Conservation (phyloP, 2,113 vertebrate genomes). For the Hyaena hyaena region DNA sequence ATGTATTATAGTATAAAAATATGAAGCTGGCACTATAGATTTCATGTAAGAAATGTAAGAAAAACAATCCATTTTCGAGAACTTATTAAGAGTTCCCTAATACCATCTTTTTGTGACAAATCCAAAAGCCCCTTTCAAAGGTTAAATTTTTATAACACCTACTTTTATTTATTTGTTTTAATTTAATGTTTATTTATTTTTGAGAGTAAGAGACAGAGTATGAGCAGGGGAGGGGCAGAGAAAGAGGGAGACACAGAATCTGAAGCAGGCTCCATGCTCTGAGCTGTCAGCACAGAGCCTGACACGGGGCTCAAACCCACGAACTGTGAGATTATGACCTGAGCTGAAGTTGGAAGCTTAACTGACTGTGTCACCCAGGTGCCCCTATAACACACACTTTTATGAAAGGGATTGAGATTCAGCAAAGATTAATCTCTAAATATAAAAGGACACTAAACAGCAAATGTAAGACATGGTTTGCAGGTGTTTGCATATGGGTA, state of each 20-base stretch:
- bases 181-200: no score
- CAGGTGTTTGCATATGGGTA: background rate
- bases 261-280: no score
- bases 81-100: background rate
- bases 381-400: background rate
- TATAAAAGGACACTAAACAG: background rate
- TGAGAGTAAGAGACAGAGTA: no score
- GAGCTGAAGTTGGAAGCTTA: no score
- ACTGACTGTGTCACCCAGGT: no score
- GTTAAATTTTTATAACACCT: background rate
- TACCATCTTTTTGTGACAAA: background rate
- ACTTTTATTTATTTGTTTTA: no score
- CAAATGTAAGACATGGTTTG: background rate
- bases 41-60: background rate
- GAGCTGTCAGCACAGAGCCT: no score
- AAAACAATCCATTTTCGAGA: background rate
- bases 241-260: no score
- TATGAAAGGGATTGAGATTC: background rate
- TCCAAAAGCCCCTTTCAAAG: background rate
- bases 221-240: no score
- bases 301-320: no score
- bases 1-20: background rate
- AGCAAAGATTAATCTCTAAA: background rate
- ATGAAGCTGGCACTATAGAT: background rate
- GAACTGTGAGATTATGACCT: no score